Evolutionary conservation across 1,140 invertebrate species (phyloP).

Genomic region (Solenopsis fugax): DNA sequence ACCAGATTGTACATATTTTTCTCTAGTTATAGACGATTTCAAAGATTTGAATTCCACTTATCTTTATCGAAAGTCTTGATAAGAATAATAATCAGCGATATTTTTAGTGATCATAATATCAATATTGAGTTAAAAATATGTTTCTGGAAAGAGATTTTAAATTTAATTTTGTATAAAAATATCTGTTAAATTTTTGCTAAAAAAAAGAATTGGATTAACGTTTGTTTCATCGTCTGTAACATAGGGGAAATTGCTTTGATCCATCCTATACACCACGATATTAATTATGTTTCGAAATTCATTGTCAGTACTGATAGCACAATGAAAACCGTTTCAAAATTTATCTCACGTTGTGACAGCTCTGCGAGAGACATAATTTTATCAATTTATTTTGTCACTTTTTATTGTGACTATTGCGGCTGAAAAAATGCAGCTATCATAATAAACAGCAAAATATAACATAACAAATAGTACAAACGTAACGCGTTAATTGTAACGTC

Average conservation of each 20-base stretch:
- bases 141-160: no score
- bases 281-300: neutral
- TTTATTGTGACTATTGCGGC: neutral
- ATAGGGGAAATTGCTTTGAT: neutral
- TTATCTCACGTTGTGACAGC: neutral
- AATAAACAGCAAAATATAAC: neutral
- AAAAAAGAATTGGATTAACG: neutral
- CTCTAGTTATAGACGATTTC: neutral
- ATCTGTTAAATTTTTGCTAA: neutral
- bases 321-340: neutral
- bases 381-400: neutral
- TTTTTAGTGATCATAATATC: no score
- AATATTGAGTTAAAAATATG: no score
- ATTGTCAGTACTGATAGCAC: neutral
- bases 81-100: no score
- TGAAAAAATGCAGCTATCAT: neutral
- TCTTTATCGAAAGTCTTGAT: neutral
- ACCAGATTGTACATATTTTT: neutral
- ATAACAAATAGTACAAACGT: neutral
- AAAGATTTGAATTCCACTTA: neutral
- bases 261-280: conserved; percentile 2
- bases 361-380: neutral
- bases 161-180: neutral
- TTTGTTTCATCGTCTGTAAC: neutral
- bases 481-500: no score